Base-by-base conservation (phyloP, 2,888 invertebrate species). In the Troides helena region DNA sequence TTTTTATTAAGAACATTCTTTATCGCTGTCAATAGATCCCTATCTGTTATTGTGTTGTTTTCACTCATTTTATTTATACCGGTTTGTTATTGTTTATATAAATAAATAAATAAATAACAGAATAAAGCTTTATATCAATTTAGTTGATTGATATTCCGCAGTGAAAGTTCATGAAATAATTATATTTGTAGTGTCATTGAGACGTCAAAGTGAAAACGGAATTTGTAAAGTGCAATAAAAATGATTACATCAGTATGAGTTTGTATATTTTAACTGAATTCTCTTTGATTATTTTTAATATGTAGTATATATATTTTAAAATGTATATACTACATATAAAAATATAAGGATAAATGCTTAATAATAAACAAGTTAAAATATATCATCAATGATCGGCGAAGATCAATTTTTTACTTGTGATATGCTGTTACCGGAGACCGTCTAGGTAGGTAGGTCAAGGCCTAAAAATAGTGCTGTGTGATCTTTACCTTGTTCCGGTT, bases 1-100 rank as follows among this genome's bases (percentile, higher is more conserved):
- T 83, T 89, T 71, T 83, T 87, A 74, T 78, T 86, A 65, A 92
- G 78, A 70, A 92, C 80, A 70, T 87, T 87, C 80, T 88, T 91
- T 73, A 92, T 88, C 50, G 90, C 89, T 18, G 76, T 74, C 69
- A 91, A 78, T 18, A 92, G 79, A 68, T 91, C 92, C 71, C 85
- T 86, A 72, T 92, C 92, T 2, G 89, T 83, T 73, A 85, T 82
- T 25, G 78, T 74, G 80, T 85, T 85, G 68, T 74, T 81, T 74
- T 86, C 85, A 66, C 76, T 85, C 89, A 89, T 90, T 77, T 78
- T 70, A 18, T 12, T 17, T 12, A 21, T 56, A 14, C 12, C 12
- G 14, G 14, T 46, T 46, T 46, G 46, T 46, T 56, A 21, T 21
- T 56, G 7, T 30, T 4, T 30, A 30, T 30, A 30, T 4, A 30